Conservation (phyloP, 1,140 invertebrate genomes). For the Bombus confusus region DNA sequence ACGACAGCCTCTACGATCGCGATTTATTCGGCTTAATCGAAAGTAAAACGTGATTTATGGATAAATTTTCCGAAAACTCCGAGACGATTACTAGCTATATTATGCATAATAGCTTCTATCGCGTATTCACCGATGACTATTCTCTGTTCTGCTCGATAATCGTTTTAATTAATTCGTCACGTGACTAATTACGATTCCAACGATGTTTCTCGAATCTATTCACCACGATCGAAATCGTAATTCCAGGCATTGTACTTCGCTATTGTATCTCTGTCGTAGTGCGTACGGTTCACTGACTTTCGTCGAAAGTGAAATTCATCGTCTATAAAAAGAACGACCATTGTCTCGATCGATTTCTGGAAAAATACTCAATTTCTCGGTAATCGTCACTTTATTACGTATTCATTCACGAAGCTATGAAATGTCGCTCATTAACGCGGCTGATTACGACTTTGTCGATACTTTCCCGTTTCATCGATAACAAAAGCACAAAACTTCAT, state of each 20-base stretch:
- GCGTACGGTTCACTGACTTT: background rate
- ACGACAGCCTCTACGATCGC: no score
- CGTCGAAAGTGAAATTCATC: conserved; percentile 11
- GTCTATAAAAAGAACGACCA: background rate
- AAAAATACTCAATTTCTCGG: background rate
- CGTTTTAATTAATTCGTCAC: conserved; percentile 21
- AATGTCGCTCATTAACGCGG: no score
- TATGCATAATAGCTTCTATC: no score
- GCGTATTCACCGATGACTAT: background rate
- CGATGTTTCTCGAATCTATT: background rate
- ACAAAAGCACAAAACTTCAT: background rate
- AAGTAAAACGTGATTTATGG: background rate
- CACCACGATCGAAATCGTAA: conserved; percentile 1
- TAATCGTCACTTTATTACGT: background rate
- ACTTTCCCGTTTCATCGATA: background rate
- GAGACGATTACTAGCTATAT: no score
- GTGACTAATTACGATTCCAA: background rate
- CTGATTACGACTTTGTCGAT: background rate
- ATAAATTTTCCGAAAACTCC: no score
- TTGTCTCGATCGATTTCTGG: background rate
- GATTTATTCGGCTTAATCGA: conserved; percentile 8
- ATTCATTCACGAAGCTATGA: background rate
- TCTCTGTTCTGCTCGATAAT: background rate
- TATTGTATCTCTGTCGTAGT: background rate
- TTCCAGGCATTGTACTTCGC: background rate